Percentiles rank a stretch among this genome's conserved stretches.
phyloP scores from a whole-genome alignment of 1,140 invertebrate genomes.

The Calosoma granatense region DNA sequence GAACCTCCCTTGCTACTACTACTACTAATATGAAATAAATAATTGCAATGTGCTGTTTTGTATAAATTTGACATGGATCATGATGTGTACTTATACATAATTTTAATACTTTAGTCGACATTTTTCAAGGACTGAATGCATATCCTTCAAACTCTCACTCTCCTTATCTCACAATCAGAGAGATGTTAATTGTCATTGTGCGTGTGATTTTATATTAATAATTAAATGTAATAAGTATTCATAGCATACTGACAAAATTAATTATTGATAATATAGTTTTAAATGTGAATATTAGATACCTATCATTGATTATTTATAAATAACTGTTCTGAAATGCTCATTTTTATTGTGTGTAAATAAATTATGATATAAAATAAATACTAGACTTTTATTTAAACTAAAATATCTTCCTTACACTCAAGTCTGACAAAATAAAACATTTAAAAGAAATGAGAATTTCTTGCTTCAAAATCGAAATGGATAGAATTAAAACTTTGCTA shows the following conservation, averaged over 20 bases:
- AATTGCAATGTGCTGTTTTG: too few species aligned
- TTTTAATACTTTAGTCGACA: too few species aligned
- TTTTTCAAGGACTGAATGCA: conserved; percentile 10
- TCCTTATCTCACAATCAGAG: not conserved
- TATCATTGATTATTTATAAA: conserved; percentile 22
- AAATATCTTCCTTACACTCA: not conserved
- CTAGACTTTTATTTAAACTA: not conserved
- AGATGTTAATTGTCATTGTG: conserved; percentile 16
- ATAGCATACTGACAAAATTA: not conserved
- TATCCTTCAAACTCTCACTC: conserved; percentile 14
- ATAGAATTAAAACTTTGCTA: not conserved
- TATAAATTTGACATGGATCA: too few species aligned
- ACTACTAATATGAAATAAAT: too few species aligned
- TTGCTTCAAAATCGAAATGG: not conserved
- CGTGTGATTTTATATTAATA: conserved; percentile 24
- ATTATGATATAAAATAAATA: conserved; percentile 7
- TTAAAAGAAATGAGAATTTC: not conserved
- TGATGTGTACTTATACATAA: too few species aligned
- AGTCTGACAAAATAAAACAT: not conserved
- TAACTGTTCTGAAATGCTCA: conserved; percentile 21
- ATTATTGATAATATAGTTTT: conserved; percentile 15
- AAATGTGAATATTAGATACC: conserved; percentile 24
- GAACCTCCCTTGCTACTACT: not conserved
- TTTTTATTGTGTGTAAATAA: conserved; percentile 28
- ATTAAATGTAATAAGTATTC: conserved; percentile 1